Base-by-base conservation (phyloP, 2,888 invertebrate genomes). In the Aphodius granarius region DNA sequence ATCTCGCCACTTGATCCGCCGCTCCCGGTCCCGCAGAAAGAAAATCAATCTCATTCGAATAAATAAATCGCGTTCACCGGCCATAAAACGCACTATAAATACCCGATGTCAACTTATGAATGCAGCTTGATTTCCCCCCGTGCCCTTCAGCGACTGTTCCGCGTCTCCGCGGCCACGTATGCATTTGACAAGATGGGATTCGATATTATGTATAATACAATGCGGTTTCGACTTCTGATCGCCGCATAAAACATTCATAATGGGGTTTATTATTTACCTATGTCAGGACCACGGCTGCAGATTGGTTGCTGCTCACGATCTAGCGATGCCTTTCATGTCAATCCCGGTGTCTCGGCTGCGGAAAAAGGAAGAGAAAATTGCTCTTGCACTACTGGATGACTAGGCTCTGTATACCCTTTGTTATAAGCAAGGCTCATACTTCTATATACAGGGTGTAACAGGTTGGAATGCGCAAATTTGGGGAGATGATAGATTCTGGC, bases 41-140 rank as follows among this genome's bases (percentile, higher is more conserved):
- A 81, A 82, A 82, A 82, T 82, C 81, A 82, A 81, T 82, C 81
- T 79, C 81, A 80, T 81, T 81, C 78, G 79, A 81, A 81, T 82
- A 81, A 81, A 82, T 82, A 82, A 79, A 80, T 79, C 79, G 82
- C 80, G 79, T 80, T 78, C 79, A 82, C 80, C 80, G 78, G 79
- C 80, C 78, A 81, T 81, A 82, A 80, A 83, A 82, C 81, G 80
- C 79, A 80, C 81, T 77, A 81, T 82, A 82, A 82, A 82, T 82
- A 82, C 78, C 79, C 78, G 79, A 82, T 82, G 82, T 82, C 82
- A 82, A 82, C 80, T 79, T 79, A 81, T 82, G 81, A 81, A 82
- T 81, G 80, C 80, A 78, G 43, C 80, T 78, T 81, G 80, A 81
- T 81, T 71, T 80, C 81, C 43, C 9, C 3, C 43, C 43, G 2